Base-by-base conservation (phyloP, 2,888 invertebrate species). In the Eristalis pertinax region DNA sequence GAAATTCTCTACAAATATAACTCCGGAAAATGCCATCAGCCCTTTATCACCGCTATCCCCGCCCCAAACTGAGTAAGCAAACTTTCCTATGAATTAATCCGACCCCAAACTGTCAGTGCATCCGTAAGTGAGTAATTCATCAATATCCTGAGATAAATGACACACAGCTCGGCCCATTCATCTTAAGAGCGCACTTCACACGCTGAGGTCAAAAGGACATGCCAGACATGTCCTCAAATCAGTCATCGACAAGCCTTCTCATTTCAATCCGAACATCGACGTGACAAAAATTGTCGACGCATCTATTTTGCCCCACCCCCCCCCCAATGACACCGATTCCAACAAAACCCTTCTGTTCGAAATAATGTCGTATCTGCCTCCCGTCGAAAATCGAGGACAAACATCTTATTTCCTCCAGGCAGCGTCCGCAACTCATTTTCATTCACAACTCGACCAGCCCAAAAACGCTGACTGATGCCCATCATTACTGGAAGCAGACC, bases 401-500 rank as follows among this genome's bases (percentile, higher is more conserved):
- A 50, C 50, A 50, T 50, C 19, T 50, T 8, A 8, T n/a, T 50
- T 50, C 50, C 50, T 43, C 8, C 19, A 8, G 43, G 50, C 50
- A 5, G 19, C 19, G 50, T 19, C 50, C 19, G 50, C 50, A 50
- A 50, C 50, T 50, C 50, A 50, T 50, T 50, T 50, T 50, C n/a
- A 50, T 50, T 50, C 50, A 50, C 50, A 50, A 50, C 50, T 19
- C 50, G 50, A 50, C 50, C 50, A 50, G 7, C 50, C 50, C 8
- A 19, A 69, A 78, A 78, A 38, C 22, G 76, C 72, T 64, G 63
- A 77, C 60, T 77, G 72, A 62, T 83, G 10, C n/a, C 60, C 58
- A 41, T 80, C 75, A 72, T 56, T 74, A 76, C 41, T 32, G 50
- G 15, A 11, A 62, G 73, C n/a, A 76, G 63, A 69, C 35, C 35